Evolutionary conservation across 2,888 invertebrate genomes (phyloP).

Genomic region (Eupithecia abbreviata): DNA sequence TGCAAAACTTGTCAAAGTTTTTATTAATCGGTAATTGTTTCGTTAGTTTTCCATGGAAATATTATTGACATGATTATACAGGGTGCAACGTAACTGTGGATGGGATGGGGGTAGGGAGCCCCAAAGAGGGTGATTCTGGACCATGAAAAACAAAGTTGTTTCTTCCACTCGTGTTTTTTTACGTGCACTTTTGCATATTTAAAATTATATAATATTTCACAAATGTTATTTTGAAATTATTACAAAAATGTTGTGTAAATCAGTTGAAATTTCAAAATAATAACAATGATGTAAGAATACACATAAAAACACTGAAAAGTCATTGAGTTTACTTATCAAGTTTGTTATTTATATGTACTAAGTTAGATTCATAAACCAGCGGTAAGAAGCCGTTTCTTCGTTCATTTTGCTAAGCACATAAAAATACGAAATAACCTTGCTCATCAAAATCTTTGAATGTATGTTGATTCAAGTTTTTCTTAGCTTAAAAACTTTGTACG

Average conservation of each 20-base stretch:
- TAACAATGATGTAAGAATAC: too few species aligned
- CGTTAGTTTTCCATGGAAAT: background rate
- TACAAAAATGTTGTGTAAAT: too few species aligned
- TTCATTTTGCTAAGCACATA: background rate
- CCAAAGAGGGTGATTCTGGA: too few species aligned
- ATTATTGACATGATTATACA: background rate
- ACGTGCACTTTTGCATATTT: too few species aligned
- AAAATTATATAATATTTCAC: too few species aligned
- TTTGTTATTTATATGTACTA: background rate
- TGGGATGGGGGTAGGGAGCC: too few species aligned
- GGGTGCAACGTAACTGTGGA: too few species aligned
- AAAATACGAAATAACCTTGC: background rate
- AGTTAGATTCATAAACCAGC: background rate
- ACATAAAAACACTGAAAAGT: background rate
- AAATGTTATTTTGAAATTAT: too few species aligned
- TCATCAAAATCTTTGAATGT: background rate
- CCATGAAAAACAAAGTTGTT: too few species aligned
- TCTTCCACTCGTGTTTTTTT: too few species aligned
- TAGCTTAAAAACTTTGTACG: background rate
- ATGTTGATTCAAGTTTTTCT: background rate
- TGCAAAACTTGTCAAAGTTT: constrained; percentile 15
- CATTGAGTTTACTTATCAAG: background rate
- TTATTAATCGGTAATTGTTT: background rate
- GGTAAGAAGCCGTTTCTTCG: background rate
- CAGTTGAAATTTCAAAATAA: too few species aligned